Evolutionary conservation across 2,113 vertebrate species (phyloP).

Genomic region (Geothlypis trichas): DNA sequence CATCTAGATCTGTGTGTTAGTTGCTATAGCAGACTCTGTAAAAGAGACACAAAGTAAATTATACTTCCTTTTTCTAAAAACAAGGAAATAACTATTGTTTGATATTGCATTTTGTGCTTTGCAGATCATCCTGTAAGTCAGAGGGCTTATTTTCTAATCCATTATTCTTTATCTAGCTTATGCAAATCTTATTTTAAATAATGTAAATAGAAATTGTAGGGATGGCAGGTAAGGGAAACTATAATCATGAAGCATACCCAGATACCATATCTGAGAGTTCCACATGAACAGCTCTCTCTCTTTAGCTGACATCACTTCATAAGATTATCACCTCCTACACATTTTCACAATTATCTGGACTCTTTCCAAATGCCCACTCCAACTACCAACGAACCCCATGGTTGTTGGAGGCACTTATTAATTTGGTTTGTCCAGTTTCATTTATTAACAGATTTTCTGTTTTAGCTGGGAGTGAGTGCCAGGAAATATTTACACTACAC

Average conservation of each 20-base stretch:
- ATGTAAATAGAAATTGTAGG: neutral
- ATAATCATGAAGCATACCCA: neutral
- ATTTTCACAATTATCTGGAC: neutral
- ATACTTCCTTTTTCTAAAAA: neutral
- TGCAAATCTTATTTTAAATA: neutral
- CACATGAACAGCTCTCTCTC: neutral
- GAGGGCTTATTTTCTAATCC: neutral
- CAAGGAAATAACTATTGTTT: neutral
- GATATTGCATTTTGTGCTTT: neutral
- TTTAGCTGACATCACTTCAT: neutral
- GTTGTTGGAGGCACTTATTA: neutral
- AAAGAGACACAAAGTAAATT: neutral
- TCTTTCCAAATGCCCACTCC: neutral
- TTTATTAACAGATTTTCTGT: neutral
- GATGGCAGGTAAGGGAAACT: neutral
- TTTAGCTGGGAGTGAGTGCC: neutral
- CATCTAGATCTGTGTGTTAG: neutral
- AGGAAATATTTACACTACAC: neutral
- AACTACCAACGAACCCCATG: neutral
- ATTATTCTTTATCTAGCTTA: neutral
- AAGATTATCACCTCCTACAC: neutral
- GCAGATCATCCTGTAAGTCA: neutral
- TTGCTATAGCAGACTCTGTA: neutral
- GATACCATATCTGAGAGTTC: neutral
- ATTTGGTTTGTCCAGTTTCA: neutral